These are phyloP conservation scores for Agriopis marginaria DNA, from an alignment of 2,888 invertebrate species.

Conservation along the genomic window DNA sequence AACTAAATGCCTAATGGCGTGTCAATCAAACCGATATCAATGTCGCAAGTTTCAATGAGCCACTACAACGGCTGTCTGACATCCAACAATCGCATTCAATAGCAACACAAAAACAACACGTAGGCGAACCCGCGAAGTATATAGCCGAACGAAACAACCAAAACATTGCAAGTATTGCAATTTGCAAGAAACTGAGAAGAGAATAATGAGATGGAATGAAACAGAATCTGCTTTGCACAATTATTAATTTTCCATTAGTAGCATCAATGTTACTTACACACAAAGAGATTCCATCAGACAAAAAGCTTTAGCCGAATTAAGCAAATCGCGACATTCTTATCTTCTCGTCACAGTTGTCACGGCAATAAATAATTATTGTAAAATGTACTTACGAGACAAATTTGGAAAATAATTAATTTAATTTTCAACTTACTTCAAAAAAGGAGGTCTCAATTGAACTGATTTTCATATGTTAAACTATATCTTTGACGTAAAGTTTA, in stretches of 20 bases:
- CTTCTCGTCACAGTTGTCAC: background rate
- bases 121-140: constrained; percentile 39
- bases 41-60: constrained; percentile 54
- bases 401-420: too few relatives aligned
- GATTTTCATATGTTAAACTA: too few relatives aligned
- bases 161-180: constrained; percentile 31
- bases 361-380: background rate
- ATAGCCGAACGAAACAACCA: constrained; percentile 44
- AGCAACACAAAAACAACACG: constrained; percentile 60
- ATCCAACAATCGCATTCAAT: constrained; percentile 65
- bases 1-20: constrained; percentile 56
- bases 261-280: constrained; percentile 2
- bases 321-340: constrained; percentile 11
- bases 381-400: background rate
- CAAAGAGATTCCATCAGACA: background rate
- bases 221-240: constrained; percentile 11
- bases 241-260: constrained; percentile 10
- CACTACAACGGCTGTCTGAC: constrained; percentile 58
- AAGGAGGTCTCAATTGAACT: too few relatives aligned
- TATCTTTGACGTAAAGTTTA: too few relatives aligned
- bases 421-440: too few relatives aligned
- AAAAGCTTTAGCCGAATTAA: too few relatives aligned
- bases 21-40: constrained; percentile 64
- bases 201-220: constrained; percentile 14
- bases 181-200: constrained; percentile 12